phyloP scores from a whole-genome alignment of 1,140 invertebrate genomes.

The Heterodera schachtii region DNA sequence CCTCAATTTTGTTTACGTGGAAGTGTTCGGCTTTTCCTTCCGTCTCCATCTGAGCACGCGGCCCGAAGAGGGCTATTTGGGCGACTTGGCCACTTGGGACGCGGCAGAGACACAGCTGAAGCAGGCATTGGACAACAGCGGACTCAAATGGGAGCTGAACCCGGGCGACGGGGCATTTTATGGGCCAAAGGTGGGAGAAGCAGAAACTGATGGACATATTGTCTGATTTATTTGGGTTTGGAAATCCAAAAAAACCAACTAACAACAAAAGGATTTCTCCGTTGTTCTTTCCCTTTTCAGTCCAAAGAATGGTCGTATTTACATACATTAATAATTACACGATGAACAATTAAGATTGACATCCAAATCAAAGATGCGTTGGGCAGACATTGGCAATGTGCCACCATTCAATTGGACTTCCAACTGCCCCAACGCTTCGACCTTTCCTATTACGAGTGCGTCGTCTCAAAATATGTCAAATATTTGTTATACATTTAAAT shows the following conservation, averaged over 20 bases:
- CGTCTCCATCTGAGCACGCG: constrained; percentile 87
- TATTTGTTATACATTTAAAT: constrained; percentile 29
- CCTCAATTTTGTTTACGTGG: constrained; percentile 78
- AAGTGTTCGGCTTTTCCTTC: constrained; percentile 91
- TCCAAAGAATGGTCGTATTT: constrained; percentile 13
- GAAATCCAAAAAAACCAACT: too few species aligned
- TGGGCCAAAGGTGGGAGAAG: constrained; percentile 80
- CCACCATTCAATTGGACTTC: constrained; percentile 97
- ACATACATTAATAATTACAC: background rate
- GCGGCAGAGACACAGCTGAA: constrained; percentile 74
- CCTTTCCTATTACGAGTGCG: constrained; percentile 76
- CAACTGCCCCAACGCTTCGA: constrained; percentile 90
- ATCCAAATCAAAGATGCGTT: constrained; percentile 94
- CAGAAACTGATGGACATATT: too few species aligned
- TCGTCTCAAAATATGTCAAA: constrained; percentile 2
- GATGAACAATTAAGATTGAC: constrained; percentile 75
- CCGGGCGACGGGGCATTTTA: constrained; percentile 95
- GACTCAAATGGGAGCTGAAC: constrained; percentile 84
- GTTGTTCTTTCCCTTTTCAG: constrained; percentile 18
- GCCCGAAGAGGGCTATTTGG: constrained; percentile 88
- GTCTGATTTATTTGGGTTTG: too few species aligned
- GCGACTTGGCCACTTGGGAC: constrained; percentile 86
- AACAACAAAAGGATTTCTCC: constrained; percentile 20
- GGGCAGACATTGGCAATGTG: constrained; percentile 85
- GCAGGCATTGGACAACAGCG: constrained; percentile 84